A percentile compares a stretch with the other conserved stretches of the same genome.
Evolutionary conservation across 2,797 vertebrate genomes (phyloP).

Genomic region (Clamator glandarius): DNA sequence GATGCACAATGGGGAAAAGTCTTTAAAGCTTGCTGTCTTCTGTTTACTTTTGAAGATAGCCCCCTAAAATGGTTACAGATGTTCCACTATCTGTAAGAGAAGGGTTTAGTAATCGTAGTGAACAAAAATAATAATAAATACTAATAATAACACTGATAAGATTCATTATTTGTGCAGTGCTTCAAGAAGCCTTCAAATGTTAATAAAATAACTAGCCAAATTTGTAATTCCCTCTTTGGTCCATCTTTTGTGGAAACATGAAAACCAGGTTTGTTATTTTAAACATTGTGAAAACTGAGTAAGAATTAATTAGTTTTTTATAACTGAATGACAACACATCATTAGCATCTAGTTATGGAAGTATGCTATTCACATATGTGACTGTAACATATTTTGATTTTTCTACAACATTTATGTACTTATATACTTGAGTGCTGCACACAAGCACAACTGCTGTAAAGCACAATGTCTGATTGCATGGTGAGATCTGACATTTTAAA

Average conservation of each 20-base stretch:
- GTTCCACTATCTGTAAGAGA: constrained; percentile 30
- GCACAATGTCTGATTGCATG: not conserved
- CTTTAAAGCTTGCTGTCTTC: constrained; percentile 17
- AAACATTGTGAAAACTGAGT: not conserved
- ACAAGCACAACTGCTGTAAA: not conserved
- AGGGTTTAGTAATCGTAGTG: constrained; percentile 4
- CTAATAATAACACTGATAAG: not conserved
- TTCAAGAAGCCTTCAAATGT: not conserved
- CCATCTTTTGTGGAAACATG: not conserved
- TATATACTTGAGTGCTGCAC: not conserved
- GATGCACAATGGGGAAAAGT: not conserved
- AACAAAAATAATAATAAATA: not conserved
- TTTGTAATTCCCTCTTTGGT: not conserved
- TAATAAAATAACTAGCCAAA: constrained; percentile 19
- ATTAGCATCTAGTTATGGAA: constrained; percentile 2
- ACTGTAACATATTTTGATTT: not conserved
- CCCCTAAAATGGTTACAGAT: constrained; percentile 27
- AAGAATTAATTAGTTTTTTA: constrained; percentile 14
- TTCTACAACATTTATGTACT: not conserved
- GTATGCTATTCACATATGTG: not conserved
- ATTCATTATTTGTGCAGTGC: constrained; percentile 6
- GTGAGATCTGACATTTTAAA: constrained; percentile 11
- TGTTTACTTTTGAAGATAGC: not conserved
- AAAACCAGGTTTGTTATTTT: not conserved
- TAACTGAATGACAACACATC: not conserved